phyloP scores from a whole-genome alignment of 2,113 vertebrate species.

The Naja naja region DNA sequence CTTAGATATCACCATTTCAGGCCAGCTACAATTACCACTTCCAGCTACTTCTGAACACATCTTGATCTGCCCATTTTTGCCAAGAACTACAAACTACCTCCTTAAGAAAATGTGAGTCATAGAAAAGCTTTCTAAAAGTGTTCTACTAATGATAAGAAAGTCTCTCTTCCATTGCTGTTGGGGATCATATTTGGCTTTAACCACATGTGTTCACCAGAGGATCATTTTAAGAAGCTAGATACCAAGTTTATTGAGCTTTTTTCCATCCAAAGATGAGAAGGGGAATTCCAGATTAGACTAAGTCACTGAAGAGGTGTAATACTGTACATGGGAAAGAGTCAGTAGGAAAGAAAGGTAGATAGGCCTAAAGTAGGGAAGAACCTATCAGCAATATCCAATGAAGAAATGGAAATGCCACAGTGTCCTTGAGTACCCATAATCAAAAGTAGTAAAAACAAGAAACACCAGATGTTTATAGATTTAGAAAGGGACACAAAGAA shows the following conservation, averaged over 20 bases:
- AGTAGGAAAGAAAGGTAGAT: background rate
- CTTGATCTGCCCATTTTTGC: background rate
- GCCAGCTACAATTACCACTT: background rate
- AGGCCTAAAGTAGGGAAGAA: background rate
- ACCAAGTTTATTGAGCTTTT: background rate
- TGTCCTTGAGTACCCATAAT: too few species aligned
- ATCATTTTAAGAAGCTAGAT: background rate
- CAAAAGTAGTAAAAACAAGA: too few species aligned
- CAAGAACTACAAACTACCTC: background rate
- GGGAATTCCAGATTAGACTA: background rate
- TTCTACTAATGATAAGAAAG: background rate
- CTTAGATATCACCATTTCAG: background rate
- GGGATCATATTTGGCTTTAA: background rate
- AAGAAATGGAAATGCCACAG: too few species aligned
- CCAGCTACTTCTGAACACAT: background rate
- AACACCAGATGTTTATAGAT: too few species aligned
- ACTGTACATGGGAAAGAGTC: background rate
- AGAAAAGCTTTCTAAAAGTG: background rate
- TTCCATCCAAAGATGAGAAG: background rate
- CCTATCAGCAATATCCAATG: too few species aligned
- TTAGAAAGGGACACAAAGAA: too few species aligned
- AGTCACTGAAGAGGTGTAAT: background rate
- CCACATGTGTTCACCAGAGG: background rate
- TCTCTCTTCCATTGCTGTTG: background rate
- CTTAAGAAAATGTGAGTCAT: background rate